Percentiles rank a stretch among this genome's conserved stretches.
phyloP scores from a whole-genome alignment of 2,113 vertebrate genomes.

The Emydocephalus ijimae region DNA sequence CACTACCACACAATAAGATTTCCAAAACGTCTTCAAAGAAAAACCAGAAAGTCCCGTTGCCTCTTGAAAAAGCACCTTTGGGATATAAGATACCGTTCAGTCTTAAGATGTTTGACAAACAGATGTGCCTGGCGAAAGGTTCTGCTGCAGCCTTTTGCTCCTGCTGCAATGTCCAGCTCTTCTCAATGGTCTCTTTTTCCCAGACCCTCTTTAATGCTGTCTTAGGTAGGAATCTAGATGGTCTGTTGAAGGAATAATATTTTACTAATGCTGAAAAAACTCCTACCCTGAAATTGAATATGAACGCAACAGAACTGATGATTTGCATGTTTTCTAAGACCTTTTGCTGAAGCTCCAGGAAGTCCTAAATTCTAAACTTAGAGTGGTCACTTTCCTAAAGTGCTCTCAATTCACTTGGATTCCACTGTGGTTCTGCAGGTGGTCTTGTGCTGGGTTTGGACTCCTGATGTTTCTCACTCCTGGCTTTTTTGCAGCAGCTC shows the following conservation, averaged over 20 bases:
- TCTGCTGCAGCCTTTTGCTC: not conserved
- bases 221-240: not conserved
- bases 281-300: not conserved
- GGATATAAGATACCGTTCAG: not conserved
- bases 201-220: no score
- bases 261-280: no score
- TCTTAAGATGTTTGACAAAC: not conserved
- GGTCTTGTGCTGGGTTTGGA: not conserved
- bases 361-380: not conserved
- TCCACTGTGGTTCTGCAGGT: not conserved
- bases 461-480: conserved; percentile 38
- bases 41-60: no score
- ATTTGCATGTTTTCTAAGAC: not conserved
- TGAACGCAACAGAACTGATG: no score
- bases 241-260: not conserved
- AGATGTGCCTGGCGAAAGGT: not conserved
- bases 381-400: not conserved
- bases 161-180: not conserved
- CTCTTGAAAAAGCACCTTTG: no score
- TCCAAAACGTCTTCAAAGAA: no score
- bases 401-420: not conserved
- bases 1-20: no score
- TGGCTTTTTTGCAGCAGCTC: conserved; percentile 83
- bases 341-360: not conserved
- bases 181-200: not conserved